Evolutionary conservation across 1,140 invertebrate genomes (phyloP), one percentile per base, ranked within the genome.

Genomic region (Armadillidium nasatum): DNA sequence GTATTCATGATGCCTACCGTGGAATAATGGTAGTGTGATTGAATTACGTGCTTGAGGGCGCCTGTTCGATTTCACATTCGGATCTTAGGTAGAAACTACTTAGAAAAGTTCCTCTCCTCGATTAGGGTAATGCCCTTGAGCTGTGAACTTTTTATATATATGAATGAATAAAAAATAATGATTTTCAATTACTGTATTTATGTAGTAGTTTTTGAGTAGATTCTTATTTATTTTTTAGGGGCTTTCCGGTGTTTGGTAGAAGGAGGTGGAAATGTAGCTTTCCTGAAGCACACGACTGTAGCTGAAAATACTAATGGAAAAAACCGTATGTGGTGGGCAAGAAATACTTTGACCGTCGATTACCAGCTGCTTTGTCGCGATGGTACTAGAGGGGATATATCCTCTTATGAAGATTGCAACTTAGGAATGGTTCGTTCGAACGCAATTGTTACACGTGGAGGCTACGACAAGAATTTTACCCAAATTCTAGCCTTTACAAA

Each of bases 331-430:
- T 93, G 89, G 87, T 99, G 96, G 96, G 94, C 96, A 0, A 86
- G 97, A 21, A 96, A 97, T 83, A 89, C 95, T 21, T 88, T 98
- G 23, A 90, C 90, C 0, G 92, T 94, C 82, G 96, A 98, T 84
- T 96, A 95, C 84, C 93, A 99, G 84, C 85, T 99, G 0, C 85
- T 98, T 1, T 99, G 96, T 85, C 91, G 94, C 6, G 95, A 97
- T 86, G 96, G 80, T 76, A 83, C 80, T 50, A 82, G 93, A 19
- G 89, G 90, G 0, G 88, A 90, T 22, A 89, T 94, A 33, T 88
- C 89, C 50, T 90, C 94, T n/a, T 97, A 94, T 84, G 84, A 87
- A 70, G 85, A 87, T 21, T 99, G 96, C 83, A 96, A 97, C 85
- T 84, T 99, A 23, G 96, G 95, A 15, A 91, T 91, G 83, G 93